These are phyloP conservation scores for Maccullochella peelii DNA, from an alignment of 2,113 vertebrate species.

Conservation along the genomic window DNA sequence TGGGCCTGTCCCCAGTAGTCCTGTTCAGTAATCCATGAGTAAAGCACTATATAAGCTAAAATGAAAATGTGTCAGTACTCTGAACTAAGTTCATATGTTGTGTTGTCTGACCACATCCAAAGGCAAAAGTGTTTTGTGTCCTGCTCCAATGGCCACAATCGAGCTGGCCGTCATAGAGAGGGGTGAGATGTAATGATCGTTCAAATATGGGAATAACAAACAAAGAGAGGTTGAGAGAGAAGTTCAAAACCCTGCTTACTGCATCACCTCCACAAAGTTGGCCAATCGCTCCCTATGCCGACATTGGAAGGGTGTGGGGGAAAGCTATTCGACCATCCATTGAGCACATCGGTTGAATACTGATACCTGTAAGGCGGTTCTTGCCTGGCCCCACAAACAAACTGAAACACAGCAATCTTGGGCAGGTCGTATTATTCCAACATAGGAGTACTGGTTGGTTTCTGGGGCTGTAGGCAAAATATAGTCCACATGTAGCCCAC, in stretches of 20 bases:
- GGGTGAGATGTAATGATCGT: not conserved
- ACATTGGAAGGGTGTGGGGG: no score
- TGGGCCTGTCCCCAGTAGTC: no score
- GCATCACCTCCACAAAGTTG: not conserved
- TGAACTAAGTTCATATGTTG: not conserved
- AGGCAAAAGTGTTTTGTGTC: not conserved
- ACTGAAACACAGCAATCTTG: not conserved
- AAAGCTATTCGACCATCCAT: not conserved
- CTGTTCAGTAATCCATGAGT: not conserved
- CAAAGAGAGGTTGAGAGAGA: not conserved
- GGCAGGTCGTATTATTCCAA: not conserved
- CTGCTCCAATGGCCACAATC: not conserved
- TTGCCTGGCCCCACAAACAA: not conserved
- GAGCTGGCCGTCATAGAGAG: not conserved
- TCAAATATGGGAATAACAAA: not conserved
- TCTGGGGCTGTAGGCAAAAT: not conserved
- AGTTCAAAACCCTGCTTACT: not conserved
- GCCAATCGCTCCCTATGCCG: not conserved
- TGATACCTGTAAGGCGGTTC: not conserved
- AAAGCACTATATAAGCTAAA: not conserved
- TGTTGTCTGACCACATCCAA: not conserved
- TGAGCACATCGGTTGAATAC: not conserved
- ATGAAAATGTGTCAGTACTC: not conserved
- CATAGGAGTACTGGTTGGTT: not conserved
- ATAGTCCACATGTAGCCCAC: not conserved